These are phyloP conservation scores for Laupala kohalensis DNA, from an alignment of 1,140 invertebrate species.

Conservation along the genomic window DNA sequence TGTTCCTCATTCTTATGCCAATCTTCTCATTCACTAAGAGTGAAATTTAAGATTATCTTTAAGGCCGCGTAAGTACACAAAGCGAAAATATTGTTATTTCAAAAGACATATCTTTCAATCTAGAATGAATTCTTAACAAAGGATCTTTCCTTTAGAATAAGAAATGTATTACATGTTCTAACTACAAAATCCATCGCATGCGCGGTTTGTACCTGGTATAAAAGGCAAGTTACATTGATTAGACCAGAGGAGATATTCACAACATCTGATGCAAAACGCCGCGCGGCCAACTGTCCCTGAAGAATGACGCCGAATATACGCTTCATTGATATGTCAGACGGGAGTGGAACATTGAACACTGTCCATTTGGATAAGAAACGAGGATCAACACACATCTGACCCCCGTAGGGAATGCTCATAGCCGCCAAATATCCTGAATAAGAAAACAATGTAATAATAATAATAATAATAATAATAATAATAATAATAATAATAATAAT, in stretches of 20 bases:
- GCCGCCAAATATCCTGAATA: slow-evolving; percentile 54
- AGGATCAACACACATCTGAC: slow-evolving; percentile 76
- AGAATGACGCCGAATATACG: slow-evolving; percentile 78
- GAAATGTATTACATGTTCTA: too few relatives aligned
- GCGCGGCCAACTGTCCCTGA: slow-evolving; percentile 46
- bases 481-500: too few relatives aligned
- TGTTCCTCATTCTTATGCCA: too few relatives aligned
- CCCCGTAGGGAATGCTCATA: slow-evolving; percentile 71
- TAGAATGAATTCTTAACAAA: too few relatives aligned
- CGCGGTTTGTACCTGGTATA: slow-evolving; percentile 75
- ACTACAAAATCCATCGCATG: too few relatives aligned
- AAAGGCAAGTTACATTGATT: slow-evolving; percentile 60
- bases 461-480: too few relatives aligned
- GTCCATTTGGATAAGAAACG: slow-evolving; percentile 80
- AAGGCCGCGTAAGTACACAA: too few relatives aligned
- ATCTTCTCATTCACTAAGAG: too few relatives aligned
- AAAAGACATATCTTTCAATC: too few relatives aligned
- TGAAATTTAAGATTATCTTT: too few relatives aligned
- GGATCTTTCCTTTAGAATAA: too few relatives aligned
- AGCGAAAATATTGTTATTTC: too few relatives aligned
- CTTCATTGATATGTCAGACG: slow-evolving; percentile 56
- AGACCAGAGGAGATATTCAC: slow-evolving; percentile 46
- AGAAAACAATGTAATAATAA: slow-evolving; percentile 17
- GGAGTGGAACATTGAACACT: slow-evolving; percentile 72
- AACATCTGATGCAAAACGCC: slow-evolving; percentile 48